These are phyloP conservation scores for Crenichthys baileyi DNA, from an alignment of 2,797 vertebrate genomes.

Conservation along the genomic window DNA sequence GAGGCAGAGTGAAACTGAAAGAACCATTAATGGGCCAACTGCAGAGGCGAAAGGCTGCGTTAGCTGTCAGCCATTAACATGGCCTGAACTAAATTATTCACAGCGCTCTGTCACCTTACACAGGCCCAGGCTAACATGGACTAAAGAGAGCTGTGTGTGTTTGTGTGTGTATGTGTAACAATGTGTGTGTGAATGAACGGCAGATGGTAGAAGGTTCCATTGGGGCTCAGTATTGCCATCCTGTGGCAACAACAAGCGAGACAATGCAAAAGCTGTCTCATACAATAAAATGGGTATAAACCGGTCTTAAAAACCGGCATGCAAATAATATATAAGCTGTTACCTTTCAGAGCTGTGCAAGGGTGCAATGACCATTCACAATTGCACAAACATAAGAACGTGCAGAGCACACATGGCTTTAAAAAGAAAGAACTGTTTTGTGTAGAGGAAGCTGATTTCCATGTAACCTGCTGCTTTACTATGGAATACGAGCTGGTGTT, in stretches of 20 bases:
- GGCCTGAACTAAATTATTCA: conserved; percentile 77
- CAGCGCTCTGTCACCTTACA: conserved; percentile 73
- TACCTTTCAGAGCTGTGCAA: conserved; percentile 38
- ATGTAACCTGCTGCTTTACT: conserved; percentile 65
- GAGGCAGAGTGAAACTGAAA: conserved; percentile 73
- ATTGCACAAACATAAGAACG: conserved; percentile 16
- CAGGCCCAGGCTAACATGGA: conserved; percentile 66
- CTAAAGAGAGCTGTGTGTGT: conserved; percentile 50
- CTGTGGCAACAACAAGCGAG: conserved; percentile 61
- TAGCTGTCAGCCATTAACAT: conserved; percentile 77
- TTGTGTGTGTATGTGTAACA: conserved; percentile 23
- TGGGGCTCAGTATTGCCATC: conserved; percentile 73
- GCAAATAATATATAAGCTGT: conserved; percentile 24
- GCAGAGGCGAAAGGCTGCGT: conserved; percentile 69
- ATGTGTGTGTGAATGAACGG: conserved; percentile 33
- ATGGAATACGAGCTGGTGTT: conserved; percentile 67
- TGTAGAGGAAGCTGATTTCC: conserved; percentile 70
- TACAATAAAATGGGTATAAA: conserved; percentile 22
- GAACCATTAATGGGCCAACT: conserved; percentile 61
- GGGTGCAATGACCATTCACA: conserved; percentile 21
- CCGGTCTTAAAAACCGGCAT: conserved; percentile 27
- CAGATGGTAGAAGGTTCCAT: conserved; percentile 25
- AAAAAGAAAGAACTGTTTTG: conserved; percentile 49
- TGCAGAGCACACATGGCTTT: conserved; percentile 17
- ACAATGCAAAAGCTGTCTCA: conserved; percentile 15